Conservation (phyloP, 2,797 vertebrate species). For the Cyprinella venusta region DNA sequence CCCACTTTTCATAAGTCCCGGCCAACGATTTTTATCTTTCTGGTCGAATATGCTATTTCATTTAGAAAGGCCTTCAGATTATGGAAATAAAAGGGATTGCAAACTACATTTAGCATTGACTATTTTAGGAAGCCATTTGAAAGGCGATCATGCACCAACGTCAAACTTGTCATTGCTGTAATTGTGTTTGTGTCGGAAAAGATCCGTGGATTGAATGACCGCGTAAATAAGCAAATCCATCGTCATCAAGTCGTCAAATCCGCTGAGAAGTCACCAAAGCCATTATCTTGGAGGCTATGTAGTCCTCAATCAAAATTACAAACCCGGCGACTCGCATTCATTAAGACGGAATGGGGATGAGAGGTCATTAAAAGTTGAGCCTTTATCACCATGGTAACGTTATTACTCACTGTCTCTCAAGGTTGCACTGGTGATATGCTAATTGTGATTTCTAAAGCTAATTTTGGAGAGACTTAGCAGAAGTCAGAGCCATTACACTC, state of each 20-base stretch:
- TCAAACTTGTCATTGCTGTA: constrained; percentile 71
- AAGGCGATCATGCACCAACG: constrained; percentile 55
- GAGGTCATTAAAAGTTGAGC: constrained; percentile 72
- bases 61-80: constrained; percentile 3
- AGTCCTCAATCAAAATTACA: constrained; percentile 82
- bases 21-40: not conserved
- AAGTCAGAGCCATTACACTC: constrained; percentile 48
- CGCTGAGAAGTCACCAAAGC: constrained; percentile 74
- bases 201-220: constrained; percentile 67
- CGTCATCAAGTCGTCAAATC: constrained; percentile 79
- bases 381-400: constrained; percentile 77
- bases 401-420: constrained; percentile 76
- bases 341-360: constrained; percentile 76
- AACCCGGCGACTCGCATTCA: constrained; percentile 73
- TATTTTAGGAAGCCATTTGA: constrained; percentile 23
- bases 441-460: constrained; percentile 67
- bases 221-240: constrained; percentile 77
- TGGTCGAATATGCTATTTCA: not conserved
- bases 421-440: constrained; percentile 75
- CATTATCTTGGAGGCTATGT: constrained; percentile 74
- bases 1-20: not conserved
- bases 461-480: constrained; percentile 47
- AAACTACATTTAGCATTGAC: not conserved
- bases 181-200: constrained; percentile 76
- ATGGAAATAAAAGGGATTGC: not conserved